A percentile compares a stretch with the other conserved stretches of the same genome.
Conservation (phyloP, 2,888 invertebrate species). For the Thysanoteuthis rhombus region DNA sequence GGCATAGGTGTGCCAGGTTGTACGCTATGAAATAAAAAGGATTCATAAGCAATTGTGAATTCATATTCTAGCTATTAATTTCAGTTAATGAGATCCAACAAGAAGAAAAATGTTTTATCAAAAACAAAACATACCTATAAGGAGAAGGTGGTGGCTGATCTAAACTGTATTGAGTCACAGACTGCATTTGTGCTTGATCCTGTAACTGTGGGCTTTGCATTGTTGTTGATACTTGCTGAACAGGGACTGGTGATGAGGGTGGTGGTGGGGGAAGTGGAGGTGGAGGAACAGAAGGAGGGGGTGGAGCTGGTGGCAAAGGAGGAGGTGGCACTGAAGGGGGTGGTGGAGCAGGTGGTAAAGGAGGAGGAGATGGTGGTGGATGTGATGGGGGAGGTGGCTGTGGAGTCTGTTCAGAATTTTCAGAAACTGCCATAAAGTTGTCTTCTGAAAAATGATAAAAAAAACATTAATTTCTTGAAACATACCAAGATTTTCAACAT, state of each 20-base stretch:
- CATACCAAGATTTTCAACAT: neutral
- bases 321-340: slow-evolving; percentile 34
- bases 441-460: neutral
- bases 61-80: neutral
- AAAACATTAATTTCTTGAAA: neutral
- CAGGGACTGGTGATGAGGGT: slow-evolving; percentile 1
- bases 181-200: neutral
- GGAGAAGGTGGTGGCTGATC: slow-evolving; percentile 20
- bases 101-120: neutral
- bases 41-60: neutral
- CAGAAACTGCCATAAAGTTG: slow-evolving; percentile 13
- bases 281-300: slow-evolving; percentile 30
- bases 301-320: slow-evolving; percentile 28
- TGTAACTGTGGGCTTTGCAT: slow-evolving; percentile 14
- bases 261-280: slow-evolving; percentile 32
- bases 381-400: slow-evolving; percentile 17
- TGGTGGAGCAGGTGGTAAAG: slow-evolving; percentile 20
- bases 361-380: slow-evolving; percentile 32
- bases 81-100: neutral
- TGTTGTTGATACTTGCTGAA: neutral
- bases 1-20: neutral
- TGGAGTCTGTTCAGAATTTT: slow-evolving; percentile 16
- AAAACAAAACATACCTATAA: slow-evolving; percentile 16
- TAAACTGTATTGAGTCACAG: neutral
- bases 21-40: neutral